phyloP scores from a whole-genome alignment of 2,888 invertebrate genomes.

The Lasioglossum morio region DNA sequence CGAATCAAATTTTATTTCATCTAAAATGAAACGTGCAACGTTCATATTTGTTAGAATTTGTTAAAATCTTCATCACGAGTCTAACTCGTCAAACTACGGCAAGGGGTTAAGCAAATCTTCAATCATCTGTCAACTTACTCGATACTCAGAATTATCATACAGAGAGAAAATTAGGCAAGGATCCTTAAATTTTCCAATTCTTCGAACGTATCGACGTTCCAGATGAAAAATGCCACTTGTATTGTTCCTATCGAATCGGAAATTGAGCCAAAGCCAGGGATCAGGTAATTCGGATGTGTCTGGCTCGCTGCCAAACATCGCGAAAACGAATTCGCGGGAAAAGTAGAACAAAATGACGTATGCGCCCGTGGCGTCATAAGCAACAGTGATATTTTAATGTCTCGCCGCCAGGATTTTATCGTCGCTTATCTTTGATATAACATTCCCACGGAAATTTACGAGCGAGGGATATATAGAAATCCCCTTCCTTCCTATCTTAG shows the following conservation, averaged over 20 bases:
- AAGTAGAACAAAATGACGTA: constrained; percentile 68
- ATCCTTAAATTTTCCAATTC: neutral
- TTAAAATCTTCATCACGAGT: too few species aligned
- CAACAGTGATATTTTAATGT: constrained; percentile 56
- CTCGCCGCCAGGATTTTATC: constrained; percentile 37
- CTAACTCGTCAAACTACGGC: too few species aligned
- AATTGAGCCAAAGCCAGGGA: constrained; percentile 48
- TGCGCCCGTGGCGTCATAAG: constrained; percentile 40
- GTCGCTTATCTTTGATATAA: constrained; percentile 36
- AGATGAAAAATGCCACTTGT: constrained; percentile 6
- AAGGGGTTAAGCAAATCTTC: neutral
- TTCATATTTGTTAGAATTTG: too few species aligned
- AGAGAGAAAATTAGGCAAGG: neutral
- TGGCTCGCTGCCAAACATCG: constrained; percentile 64
- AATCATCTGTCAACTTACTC: neutral
- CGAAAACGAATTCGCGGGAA: constrained; percentile 65
- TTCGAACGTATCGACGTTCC: neutral
- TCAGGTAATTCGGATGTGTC: constrained; percentile 44
- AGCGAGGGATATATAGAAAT: neutral
- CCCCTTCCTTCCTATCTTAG: neutral
- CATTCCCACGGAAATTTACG: neutral
- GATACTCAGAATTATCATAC: too few species aligned
- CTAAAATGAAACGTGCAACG: too few species aligned
- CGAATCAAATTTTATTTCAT: too few species aligned
- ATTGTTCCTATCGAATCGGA: constrained; percentile 46